phyloP scores from a whole-genome alignment of 2,113 vertebrate genomes.

The Indri indri region DNA sequence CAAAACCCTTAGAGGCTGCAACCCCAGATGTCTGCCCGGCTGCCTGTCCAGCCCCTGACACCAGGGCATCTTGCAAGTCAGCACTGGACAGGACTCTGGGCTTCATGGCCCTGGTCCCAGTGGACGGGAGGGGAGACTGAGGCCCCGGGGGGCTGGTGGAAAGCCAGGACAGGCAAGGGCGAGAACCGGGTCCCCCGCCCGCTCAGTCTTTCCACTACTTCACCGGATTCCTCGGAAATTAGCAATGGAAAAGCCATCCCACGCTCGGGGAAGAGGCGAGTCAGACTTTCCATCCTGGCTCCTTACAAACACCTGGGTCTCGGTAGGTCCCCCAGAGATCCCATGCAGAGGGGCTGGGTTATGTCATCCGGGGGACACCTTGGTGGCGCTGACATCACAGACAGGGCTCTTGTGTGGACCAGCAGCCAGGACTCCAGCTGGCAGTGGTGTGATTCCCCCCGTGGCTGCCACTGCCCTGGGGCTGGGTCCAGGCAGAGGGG shows the following conservation, averaged over 20 bases:
- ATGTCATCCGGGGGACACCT: background rate
- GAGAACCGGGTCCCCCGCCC: background rate
- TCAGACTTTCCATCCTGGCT: slow-evolving; percentile 60
- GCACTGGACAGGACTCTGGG: background rate
- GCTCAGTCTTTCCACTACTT: slow-evolving; percentile 70
- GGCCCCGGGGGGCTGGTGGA: background rate
- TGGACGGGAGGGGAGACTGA: background rate
- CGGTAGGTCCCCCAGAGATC: background rate
- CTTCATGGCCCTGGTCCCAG: background rate
- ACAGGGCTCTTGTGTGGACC: background rate
- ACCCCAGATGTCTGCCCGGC: background rate
- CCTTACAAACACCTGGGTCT: slow-evolving; percentile 25
- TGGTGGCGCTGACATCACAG: background rate
- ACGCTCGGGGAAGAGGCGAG: background rate
- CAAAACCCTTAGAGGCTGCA: background rate
- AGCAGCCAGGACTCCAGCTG: background rate
- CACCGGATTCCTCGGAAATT: slow-evolving; percentile 63
- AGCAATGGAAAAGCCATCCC: slow-evolving; percentile 64
- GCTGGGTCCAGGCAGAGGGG: background rate
- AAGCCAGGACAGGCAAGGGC: background rate
- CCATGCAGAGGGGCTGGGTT: background rate
- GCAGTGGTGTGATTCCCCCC: accelerated
- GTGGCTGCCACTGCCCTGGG: background rate
- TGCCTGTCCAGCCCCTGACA: background rate
- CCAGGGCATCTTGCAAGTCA: background rate